Conservation (phyloP, 2,888 invertebrate species). For the Parapristionchus giblindavisi region DNA sequence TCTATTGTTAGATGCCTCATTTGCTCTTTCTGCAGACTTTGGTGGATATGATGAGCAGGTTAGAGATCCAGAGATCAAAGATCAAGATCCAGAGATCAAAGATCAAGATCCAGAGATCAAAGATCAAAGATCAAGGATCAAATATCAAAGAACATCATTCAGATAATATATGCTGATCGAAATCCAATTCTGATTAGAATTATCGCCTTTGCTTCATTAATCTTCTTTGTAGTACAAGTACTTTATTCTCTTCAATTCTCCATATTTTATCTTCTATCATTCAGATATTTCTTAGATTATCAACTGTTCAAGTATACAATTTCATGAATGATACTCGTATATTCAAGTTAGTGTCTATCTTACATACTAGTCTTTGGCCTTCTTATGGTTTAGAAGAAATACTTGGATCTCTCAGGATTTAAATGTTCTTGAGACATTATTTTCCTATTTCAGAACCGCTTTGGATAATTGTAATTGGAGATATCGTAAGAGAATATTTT, state of each 20-base stretch:
- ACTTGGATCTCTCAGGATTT: too few relatives aligned
- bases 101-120: not conserved
- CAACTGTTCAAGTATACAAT: constrained; percentile 66
- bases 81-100: not conserved
- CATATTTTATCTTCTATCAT: too few relatives aligned
- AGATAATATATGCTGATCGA: constrained; percentile 48
- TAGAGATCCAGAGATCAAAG: not conserved
- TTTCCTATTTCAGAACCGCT: constrained; percentile 51
- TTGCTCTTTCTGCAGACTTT: constrained; percentile 68
- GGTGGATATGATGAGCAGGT: constrained; percentile 67
- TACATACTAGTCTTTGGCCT: not conserved
- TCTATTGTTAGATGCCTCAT: constrained; percentile 65
- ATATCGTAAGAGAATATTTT: constrained; percentile 68
- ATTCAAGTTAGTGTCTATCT: constrained; percentile 54
- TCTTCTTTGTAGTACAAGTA: constrained; percentile 66
- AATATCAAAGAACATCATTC: not conserved
- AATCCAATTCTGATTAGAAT: constrained; percentile 66
- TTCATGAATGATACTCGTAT: constrained; percentile 65
- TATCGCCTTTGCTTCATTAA: constrained; percentile 65
- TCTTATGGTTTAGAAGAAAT: not conserved
- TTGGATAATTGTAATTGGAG: constrained; percentile 66
- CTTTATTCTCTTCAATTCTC: not conserved
- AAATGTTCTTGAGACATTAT: too few relatives aligned
- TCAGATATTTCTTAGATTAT: constrained; percentile 58
- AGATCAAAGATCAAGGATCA: not conserved